Conservation (phyloP, 2,797 vertebrate species). For the Galagoides demidoff region DNA sequence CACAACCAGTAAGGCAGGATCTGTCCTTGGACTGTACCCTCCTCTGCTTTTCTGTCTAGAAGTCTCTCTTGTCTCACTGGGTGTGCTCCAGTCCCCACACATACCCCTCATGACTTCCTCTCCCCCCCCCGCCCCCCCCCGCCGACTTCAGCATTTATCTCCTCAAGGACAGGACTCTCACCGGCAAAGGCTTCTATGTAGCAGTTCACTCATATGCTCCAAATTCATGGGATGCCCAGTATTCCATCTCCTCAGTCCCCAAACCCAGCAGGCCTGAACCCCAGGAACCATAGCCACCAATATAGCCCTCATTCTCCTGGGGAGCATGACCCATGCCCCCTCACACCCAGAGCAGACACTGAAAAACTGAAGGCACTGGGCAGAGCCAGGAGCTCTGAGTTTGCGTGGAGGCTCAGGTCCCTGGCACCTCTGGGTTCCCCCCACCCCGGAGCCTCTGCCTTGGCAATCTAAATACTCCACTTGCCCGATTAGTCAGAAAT, state of each 20-base stretch:
- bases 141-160: not conserved
- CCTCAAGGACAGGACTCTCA: not conserved
- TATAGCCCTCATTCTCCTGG: not conserved
- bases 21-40: not conserved
- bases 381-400: not conserved
- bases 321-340: not conserved
- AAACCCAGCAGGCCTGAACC: not conserved
- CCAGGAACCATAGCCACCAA: too few species aligned
- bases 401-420: not conserved
- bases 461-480: not conserved
- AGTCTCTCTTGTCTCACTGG: not conserved
- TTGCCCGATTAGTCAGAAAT: not conserved
- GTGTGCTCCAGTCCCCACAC: too few species aligned
- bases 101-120: too few species aligned
- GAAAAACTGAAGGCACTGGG: not conserved
- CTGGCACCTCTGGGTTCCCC: not conserved
- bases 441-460: too few species aligned
- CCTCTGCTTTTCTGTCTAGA: not conserved
- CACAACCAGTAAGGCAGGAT: not conserved
- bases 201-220: not conserved
- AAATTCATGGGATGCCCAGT: not conserved
- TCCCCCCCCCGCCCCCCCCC: too few species aligned
- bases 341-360: not conserved
- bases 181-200: not conserved
- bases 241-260: too few species aligned